These are phyloP conservation scores for Nymphalis urticae DNA, from an alignment of 2,888 invertebrate species.

Conservation along the genomic window DNA sequence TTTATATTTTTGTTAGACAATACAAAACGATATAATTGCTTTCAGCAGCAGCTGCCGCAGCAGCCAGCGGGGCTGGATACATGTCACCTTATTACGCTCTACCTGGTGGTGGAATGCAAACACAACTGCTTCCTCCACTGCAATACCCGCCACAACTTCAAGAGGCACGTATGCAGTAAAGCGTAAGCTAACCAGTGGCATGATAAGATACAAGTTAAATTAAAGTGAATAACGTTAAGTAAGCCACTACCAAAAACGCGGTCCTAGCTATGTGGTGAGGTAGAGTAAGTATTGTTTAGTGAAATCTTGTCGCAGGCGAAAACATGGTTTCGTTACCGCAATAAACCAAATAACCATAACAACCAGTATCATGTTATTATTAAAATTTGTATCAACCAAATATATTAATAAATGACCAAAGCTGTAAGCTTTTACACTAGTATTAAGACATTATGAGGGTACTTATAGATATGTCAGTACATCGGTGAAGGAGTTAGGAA, in stretches of 20 bases:
- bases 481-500: conserved; percentile 34
- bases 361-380: conserved; percentile 58
- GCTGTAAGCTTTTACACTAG: conserved; percentile 70
- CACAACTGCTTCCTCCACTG: conserved; percentile 84
- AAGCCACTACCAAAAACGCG: conserved; percentile 42
- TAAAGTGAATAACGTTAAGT: conserved; percentile 5
- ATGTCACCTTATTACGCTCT: conserved; percentile 88
- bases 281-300: conserved; percentile 20
- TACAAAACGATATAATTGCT: conserved; percentile 30
- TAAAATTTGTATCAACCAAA: conserved; percentile 64
- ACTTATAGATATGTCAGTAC: conserved; percentile 40
- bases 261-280: conserved; percentile 29
- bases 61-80: conserved; percentile 85
- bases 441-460: conserved; percentile 45
- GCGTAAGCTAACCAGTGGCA: conserved; percentile 33
- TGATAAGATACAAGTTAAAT: conserved; percentile 19
- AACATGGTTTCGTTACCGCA: conserved; percentile 46
- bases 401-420: conserved; percentile 71
- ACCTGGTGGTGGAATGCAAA: conserved; percentile 82
- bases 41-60: conserved; percentile 70
- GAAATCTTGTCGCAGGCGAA: conserved; percentile 4
- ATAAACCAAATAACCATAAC: conserved; percentile 59
- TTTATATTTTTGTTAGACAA: not conserved
- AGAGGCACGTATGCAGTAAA: conserved; percentile 89
- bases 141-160: conserved; percentile 86